Base-by-base conservation (phyloP, 2,797 vertebrate species). In the Paramormyrops hopkinsi region DNA sequence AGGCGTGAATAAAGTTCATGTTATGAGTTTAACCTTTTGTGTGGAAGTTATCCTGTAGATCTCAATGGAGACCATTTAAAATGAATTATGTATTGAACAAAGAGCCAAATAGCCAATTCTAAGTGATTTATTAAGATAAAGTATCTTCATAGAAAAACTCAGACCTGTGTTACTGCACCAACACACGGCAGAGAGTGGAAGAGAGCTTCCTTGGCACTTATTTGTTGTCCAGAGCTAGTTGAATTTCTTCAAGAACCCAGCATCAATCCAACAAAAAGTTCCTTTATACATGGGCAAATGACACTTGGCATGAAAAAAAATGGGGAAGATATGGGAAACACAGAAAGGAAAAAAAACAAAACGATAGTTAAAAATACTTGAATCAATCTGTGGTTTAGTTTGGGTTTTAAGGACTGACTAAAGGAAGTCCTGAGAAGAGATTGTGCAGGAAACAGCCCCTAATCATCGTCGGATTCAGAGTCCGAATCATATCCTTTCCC, bases 401-500 rank as follows among this genome's bases (percentile, higher is more conserved):
- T 56, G 51, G 85, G 33, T 19, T 73, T 54, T 87, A 56, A 87
- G 85, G 85, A 56, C 53, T 56, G 51, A 46, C 14, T 87, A 37
- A 19, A 86, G 37, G 73, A 86, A 95, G 93, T 91, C 94, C 93
- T 88, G 92, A 93, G 91, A 93, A 90, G 92, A 54, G 73, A 69
- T 73, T 29, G 91, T n/a, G 11, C 65, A 2, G 76, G 65, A 29
- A 56, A 33, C 1, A 88, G 93, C 93, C 89, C 92, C 94, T 97
- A 99, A 93, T 99, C 97, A 4, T 87, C 85, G 88, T 96, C 98
- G 90, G 95, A 95, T 84, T 98, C 98, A 65, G 98, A 98, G 93
- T 99, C 98, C 0, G 97, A 98, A 93, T 98, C 98, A 0, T 97
- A 97, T 69, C 93, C 97, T 94, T 96, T 96, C 86, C 97, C 98